Evolutionary conservation across 2,888 invertebrate species (phyloP).

Genomic region (Meghimatium bilineatum): DNA sequence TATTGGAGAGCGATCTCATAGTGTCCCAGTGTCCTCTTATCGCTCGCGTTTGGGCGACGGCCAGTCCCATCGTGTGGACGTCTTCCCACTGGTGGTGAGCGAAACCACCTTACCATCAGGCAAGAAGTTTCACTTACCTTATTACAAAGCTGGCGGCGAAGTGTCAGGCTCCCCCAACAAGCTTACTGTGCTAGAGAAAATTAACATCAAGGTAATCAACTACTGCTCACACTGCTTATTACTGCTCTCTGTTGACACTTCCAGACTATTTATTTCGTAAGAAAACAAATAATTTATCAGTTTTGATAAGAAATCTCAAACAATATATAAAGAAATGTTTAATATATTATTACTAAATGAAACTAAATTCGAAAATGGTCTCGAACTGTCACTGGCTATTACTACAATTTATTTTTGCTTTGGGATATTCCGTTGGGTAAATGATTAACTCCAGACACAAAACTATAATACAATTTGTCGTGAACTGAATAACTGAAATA

Average conservation of each 20-base stretch:
- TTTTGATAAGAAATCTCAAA: no score
- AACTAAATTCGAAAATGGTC: not conserved
- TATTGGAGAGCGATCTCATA: conserved; percentile 44
- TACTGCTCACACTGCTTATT: not conserved
- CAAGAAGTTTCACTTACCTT: conserved; percentile 42
- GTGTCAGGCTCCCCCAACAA: conserved; percentile 49
- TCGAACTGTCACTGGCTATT: conserved; percentile 19
- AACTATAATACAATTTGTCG: no score
- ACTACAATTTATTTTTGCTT: not conserved
- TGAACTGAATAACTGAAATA: not conserved
- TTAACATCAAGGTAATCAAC: conserved; percentile 68
- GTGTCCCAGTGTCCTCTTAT: conserved; percentile 54
- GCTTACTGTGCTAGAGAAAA: conserved; percentile 67
- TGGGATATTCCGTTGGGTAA: conserved; percentile 17
- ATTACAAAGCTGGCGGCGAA: conserved; percentile 44
- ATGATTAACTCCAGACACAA: no score
- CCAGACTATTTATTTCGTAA: not conserved
- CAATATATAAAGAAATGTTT: no score
- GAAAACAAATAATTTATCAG: not conserved
- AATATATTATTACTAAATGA: no score
- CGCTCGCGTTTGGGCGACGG: conserved; percentile 55
- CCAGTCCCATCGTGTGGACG: conserved; percentile 54
- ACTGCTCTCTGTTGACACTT: conserved; percentile 16
- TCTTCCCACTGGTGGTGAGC: conserved; percentile 53
- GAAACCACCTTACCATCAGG: conserved; percentile 49